Percentiles rank a stretch among this genome's conserved stretches.
Conservation (phyloP, 1,140 invertebrate species). For the Drosophila malerkotliana region DNA sequence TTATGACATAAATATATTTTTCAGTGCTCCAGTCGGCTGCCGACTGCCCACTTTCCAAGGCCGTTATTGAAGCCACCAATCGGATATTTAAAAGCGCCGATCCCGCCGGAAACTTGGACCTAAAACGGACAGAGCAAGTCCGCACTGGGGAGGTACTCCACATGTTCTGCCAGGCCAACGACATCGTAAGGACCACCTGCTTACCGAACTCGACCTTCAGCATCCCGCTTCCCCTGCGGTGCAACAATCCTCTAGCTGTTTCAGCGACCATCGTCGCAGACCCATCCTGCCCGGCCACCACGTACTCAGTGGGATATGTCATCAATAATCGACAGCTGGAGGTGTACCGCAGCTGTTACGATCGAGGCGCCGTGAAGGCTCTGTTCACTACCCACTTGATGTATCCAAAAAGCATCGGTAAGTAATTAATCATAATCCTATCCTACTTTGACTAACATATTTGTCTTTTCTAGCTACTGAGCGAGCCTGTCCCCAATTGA, state of each 20-base stretch:
- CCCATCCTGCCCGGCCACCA: constrained; percentile 23
- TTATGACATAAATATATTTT: neutral
- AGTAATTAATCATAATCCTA: constrained; percentile 9
- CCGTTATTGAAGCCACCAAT: constrained; percentile 41
- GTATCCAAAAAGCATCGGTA: constrained; percentile 43
- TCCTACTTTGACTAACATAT: neutral
- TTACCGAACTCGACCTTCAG: constrained; percentile 9
- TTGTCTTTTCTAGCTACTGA: constrained; percentile 6
- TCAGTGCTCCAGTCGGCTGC: constrained; percentile 31
- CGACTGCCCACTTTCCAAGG: constrained; percentile 30
- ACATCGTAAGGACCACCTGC: constrained; percentile 34
- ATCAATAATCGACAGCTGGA: constrained; percentile 30
- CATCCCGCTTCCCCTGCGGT: constrained; percentile 19
- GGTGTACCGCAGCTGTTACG: constrained; percentile 49
- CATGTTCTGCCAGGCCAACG: constrained; percentile 36
- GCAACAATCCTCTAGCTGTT: constrained; percentile 15
- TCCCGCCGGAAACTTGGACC: neutral
- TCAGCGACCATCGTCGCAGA: constrained; percentile 19
- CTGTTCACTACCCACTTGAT: constrained; percentile 23
- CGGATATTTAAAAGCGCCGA: constrained; percentile 30
- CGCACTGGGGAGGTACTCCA: constrained; percentile 23
- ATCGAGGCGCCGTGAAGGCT: constrained; percentile 23
- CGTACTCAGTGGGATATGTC: constrained; percentile 43
- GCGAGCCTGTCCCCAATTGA: constrained; percentile 22
- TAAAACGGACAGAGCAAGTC: constrained; percentile 31